Conservation (phyloP, 2,888 invertebrate species). For the Drosophila infuscata region DNA sequence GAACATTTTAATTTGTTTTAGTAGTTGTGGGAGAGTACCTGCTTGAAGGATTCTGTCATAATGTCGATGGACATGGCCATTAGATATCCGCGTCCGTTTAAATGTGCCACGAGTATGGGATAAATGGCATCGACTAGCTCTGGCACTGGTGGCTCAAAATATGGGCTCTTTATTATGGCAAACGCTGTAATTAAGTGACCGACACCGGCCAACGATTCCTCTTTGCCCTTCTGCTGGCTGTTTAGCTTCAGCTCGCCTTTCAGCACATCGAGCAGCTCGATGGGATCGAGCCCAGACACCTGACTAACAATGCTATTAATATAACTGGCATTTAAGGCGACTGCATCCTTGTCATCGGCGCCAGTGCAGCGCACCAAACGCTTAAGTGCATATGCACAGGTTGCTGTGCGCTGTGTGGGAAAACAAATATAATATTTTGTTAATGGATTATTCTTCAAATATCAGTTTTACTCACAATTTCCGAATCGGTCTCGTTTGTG, state of each 20-base stretch:
- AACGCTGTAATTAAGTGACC: constrained; percentile 53
- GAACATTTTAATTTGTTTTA: background rate
- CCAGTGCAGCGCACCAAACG: constrained; percentile 66
- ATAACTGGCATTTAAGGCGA: constrained; percentile 34
- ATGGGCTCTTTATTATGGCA: constrained; percentile 35
- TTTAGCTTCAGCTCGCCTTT: constrained; percentile 43
- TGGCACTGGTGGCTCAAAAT: constrained; percentile 19
- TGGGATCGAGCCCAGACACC: constrained; percentile 37
- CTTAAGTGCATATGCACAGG: constrained; percentile 51
- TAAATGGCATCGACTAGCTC: constrained; percentile 38
- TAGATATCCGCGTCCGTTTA: constrained; percentile 63
- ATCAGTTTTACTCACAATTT: background rate
- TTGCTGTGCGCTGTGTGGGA: constrained; percentile 47
- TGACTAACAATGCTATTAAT: constrained; percentile 38
- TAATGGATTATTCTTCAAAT: background rate
- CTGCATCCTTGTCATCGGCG: constrained; percentile 49
- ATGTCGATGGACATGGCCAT: constrained; percentile 39
- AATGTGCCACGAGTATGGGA: constrained; percentile 39
- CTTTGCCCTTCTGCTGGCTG: constrained; percentile 52
- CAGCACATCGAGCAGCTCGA: constrained; percentile 39
- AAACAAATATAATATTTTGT: background rate
- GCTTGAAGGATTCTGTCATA: constrained; percentile 36
- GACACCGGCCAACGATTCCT: constrained; percentile 60
- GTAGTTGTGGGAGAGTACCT: constrained; percentile 18
- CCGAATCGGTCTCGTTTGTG: background rate